Evolutionary conservation across 2,797 vertebrate species (phyloP).

Genomic region (Distichodus sexfasciatus): DNA sequence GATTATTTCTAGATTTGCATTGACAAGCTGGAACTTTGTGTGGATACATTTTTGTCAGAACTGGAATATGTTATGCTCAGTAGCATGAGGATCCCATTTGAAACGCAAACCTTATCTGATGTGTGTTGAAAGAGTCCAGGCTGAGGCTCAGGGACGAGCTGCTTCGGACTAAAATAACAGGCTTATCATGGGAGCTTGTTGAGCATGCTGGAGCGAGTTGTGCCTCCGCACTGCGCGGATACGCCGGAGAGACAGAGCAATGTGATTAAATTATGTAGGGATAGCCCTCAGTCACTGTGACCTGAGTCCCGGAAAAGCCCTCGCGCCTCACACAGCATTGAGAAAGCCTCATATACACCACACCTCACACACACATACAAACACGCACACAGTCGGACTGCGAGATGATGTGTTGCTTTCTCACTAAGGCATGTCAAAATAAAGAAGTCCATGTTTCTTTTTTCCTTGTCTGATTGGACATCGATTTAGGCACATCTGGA

Average conservation of each 20-base stretch:
- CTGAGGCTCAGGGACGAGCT: background rate
- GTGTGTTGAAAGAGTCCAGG: background rate
- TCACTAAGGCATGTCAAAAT: background rate
- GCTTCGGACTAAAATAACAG: slow-evolving; percentile 50
- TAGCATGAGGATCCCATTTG: background rate
- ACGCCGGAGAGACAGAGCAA: slow-evolving; percentile 66
- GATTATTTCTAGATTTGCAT: background rate
- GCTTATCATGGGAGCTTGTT: slow-evolving; percentile 56
- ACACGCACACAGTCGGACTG: slow-evolving; percentile 17
- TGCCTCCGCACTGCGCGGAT: slow-evolving; percentile 16
- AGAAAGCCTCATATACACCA: slow-evolving; percentile 1
- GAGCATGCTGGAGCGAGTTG: slow-evolving; percentile 36
- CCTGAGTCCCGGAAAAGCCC: slow-evolving; percentile 62
- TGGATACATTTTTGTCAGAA: too few species aligned
- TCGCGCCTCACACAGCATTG: slow-evolving; percentile 24
- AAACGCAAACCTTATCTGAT: background rate
- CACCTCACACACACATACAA: slow-evolving; percentile 25
- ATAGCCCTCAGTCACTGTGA: slow-evolving; percentile 67
- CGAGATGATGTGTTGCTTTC: slow-evolving; percentile 10
- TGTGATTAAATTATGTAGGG: slow-evolving; percentile 79
- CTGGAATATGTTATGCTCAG: too few species aligned
- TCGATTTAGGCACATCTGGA: background rate
- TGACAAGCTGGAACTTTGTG: too few species aligned
- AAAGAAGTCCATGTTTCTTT: background rate
- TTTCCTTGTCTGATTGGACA: background rate